Conservation (phyloP, 2,113 vertebrate genomes). For the Galbula dea region DNA sequence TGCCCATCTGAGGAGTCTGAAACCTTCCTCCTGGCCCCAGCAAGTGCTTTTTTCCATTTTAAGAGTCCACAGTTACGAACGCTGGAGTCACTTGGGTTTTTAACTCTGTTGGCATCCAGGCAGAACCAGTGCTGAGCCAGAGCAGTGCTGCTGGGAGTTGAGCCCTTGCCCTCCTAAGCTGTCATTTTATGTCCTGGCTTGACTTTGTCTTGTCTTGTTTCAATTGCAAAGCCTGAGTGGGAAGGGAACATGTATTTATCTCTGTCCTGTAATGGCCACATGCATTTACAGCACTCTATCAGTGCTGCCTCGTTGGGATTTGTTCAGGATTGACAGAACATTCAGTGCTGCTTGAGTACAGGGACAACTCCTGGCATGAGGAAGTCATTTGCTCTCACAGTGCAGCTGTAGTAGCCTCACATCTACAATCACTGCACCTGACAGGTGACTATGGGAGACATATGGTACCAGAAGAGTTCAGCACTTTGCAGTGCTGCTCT, state of each 20-base stretch:
- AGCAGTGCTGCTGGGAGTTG: not conserved
- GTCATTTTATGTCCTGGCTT: conserved; percentile 22
- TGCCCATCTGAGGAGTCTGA: not conserved
- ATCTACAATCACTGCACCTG: not conserved
- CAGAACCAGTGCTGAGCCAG: not conserved
- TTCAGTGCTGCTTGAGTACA: not conserved
- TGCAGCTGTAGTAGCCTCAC: not conserved
- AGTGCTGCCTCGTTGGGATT: not conserved
- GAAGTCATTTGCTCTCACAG: not conserved
- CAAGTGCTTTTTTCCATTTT: not conserved
- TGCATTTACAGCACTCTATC: not conserved
- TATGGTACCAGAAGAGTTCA: not conserved
- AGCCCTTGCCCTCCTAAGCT: not conserved
- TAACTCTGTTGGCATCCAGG: not conserved
- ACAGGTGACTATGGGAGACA: not conserved
- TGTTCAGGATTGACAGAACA: conserved; percentile 7
- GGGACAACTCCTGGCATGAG: not conserved
- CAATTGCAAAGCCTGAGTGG: not conserved
- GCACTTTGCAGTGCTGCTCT: not conserved
- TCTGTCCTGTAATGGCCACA: not conserved
- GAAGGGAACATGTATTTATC: conserved; percentile 40
- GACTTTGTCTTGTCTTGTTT: conserved; percentile 19
- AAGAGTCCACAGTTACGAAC: not conserved
- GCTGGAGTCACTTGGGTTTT: not conserved
- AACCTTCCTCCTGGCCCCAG: not conserved